Conservation (phyloP, 2,797 vertebrate species). For the Ataeniobius toweri region DNA sequence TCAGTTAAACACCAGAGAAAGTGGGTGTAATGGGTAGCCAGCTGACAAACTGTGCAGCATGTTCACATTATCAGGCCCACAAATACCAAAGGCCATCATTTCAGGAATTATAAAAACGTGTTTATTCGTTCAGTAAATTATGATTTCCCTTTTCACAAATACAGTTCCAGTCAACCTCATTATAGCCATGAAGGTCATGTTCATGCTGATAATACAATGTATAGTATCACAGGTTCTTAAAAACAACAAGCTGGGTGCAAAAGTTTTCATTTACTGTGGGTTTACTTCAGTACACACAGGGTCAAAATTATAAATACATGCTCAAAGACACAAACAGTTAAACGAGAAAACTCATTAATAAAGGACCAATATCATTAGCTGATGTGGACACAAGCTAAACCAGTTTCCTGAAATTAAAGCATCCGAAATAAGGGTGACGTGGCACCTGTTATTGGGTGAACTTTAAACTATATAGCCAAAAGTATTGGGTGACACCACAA, state of each 20-base stretch:
- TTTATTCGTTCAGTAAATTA: neutral
- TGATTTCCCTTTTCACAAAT: neutral
- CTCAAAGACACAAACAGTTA: neutral
- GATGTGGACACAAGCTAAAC: neutral
- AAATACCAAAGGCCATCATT: neutral
- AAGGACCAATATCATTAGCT: neutral
- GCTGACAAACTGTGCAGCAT: conserved; percentile 1
- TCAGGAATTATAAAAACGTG: neutral
- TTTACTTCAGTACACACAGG: neutral
- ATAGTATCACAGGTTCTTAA: neutral
- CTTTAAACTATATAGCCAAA: no score
- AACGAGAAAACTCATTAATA: neutral
- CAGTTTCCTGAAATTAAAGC: neutral
- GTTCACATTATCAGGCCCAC: neutral
- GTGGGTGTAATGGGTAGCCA: neutral
- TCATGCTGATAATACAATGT: neutral
- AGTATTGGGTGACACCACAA: no score
- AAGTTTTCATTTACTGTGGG: neutral
- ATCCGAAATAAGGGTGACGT: neutral
- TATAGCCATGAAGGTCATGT: neutral
- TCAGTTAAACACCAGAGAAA: neutral
- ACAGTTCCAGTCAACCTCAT: neutral
- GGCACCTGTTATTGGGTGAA: neutral
- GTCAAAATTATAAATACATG: neutral
- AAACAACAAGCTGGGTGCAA: neutral